Evolutionary conservation across 2,888 invertebrate genomes (phyloP), one percentile per base, ranked within the genome.

Genomic region (Acanthococcus lagerstroemiae): DNA sequence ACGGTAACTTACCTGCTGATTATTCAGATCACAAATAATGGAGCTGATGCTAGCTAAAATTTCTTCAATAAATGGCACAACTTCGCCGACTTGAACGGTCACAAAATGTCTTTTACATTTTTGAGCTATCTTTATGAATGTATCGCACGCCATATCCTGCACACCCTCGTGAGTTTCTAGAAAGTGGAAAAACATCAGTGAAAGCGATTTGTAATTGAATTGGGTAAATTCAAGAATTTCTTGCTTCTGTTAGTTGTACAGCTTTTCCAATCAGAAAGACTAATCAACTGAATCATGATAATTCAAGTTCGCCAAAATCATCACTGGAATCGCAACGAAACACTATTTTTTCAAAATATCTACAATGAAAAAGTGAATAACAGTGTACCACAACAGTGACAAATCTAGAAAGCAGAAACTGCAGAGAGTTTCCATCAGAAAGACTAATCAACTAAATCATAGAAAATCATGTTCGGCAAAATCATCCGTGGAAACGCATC

Each of bases 81-180:
- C 86, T 79, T 99, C 99, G 48, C 96, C 96, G 69, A 90, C 87
- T 80, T 99, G 97, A 50, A 91, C 84, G 69, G 90, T 93, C 21
- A 97, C 95, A 80, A 99, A 99, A 79, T 99, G 97, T 72, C 96
- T 83, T 70, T 95, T 84, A 79, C 99, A 99, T 78, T 99, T 99
- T 73, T 95, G 83, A 27, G 99, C 95, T 74, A 99, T 99, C 80
- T 99, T 99, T 72, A 99, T 99, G 77, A 99, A 99, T 46, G 99
- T 99, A 80, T 99, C 99, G 81, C 99, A 99, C 68, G 99, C 99
- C 99, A 99, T 99, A 75, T 99, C 99, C 78, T 99, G 97, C 26
- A 99, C 99, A 73, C 99, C 99, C 77, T 97, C 99, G 76, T 99
- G 99, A 65, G 96, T 96, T 81, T 99, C 97, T 84, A 72, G 19